Conservation (phyloP, 2,888 invertebrate species). For the Toxonevra muliebris region DNA sequence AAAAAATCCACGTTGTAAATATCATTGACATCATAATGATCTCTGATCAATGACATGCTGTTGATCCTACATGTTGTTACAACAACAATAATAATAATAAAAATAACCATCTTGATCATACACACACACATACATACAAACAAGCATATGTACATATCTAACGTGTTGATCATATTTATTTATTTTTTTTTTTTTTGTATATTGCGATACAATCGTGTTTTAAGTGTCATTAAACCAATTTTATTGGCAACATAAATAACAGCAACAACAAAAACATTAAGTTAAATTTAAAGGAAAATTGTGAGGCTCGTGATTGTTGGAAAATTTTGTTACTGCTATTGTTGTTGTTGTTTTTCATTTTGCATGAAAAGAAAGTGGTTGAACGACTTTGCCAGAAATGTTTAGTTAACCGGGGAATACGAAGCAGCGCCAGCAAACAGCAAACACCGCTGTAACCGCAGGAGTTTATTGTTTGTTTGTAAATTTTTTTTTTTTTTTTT, state of each 20-base stretch:
- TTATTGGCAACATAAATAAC: conserved; percentile 20
- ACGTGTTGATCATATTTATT: conserved; percentile 20
- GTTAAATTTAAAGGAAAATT: too few species aligned
- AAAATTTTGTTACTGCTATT: neutral
- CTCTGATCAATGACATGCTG: neutral
- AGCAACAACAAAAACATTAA: neutral
- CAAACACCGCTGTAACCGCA: too few species aligned
- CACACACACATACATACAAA: too few species aligned
- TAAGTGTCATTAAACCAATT: conserved; percentile 33
- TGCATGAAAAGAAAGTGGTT: conserved; percentile 36
- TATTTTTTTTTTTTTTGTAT: neutral
- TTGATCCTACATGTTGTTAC: conserved; percentile 4
- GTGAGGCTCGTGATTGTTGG: too few species aligned
- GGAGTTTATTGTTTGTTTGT: too few species aligned
- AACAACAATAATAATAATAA: neutral
- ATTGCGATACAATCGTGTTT: conserved; percentile 11
- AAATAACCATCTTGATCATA: conserved; percentile 14
- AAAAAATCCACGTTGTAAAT: neutral
- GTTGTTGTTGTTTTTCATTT: conserved; percentile 19
- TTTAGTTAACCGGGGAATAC: conserved; percentile 18
- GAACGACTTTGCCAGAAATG: conserved; percentile 31
- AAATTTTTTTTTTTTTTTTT: too few species aligned
- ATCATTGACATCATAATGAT: conserved; percentile 37
- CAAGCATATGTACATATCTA: conserved; percentile 4
- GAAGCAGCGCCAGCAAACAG: neutral